Evolutionary conservation across 2,797 vertebrate genomes (phyloP).

Genomic region (Sebastes steindachneri): DNA sequence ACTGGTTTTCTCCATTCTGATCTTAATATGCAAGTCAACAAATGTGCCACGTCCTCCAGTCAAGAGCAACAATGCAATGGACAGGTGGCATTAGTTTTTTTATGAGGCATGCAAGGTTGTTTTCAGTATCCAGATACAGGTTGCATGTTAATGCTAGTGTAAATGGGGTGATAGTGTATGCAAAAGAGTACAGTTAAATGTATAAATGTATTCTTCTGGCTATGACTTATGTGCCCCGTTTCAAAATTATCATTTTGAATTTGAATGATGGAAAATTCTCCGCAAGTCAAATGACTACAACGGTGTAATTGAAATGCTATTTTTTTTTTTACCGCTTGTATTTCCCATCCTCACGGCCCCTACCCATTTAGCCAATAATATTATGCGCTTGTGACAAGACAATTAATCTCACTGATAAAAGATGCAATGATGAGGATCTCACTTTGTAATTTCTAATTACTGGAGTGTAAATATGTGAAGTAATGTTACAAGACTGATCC

Average conservation of each 20-base stretch:
- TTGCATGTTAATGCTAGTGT: not conserved
- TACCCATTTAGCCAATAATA: conserved; percentile 48
- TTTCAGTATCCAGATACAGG: not conserved
- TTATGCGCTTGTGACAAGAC: conserved; percentile 63
- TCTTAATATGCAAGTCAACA: not conserved
- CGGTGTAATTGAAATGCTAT: conserved; percentile 9
- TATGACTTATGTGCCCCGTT: not conserved
- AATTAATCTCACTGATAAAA: conserved; percentile 70
- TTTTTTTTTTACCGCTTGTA: not conserved
- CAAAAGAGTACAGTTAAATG: not conserved
- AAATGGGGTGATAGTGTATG: not conserved
- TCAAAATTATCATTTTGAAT: not conserved
- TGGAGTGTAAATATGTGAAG: conserved; percentile 70
- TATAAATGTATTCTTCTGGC: not conserved
- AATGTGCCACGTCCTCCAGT: too few relatives aligned
- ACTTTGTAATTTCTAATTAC: conserved; percentile 71
- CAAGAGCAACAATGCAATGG: not conserved
- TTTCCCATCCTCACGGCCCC: conserved; percentile 2
- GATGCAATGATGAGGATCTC: conserved; percentile 46
- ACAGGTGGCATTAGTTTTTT: not conserved
- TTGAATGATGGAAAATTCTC: not conserved
- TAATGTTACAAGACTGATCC: conserved; percentile 44
- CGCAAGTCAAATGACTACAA: not conserved
- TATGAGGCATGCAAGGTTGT: not conserved
- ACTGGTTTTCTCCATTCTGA: not conserved